phyloP scores from a whole-genome alignment of 2,113 vertebrate genomes.

The Bujurquina vittata region DNA sequence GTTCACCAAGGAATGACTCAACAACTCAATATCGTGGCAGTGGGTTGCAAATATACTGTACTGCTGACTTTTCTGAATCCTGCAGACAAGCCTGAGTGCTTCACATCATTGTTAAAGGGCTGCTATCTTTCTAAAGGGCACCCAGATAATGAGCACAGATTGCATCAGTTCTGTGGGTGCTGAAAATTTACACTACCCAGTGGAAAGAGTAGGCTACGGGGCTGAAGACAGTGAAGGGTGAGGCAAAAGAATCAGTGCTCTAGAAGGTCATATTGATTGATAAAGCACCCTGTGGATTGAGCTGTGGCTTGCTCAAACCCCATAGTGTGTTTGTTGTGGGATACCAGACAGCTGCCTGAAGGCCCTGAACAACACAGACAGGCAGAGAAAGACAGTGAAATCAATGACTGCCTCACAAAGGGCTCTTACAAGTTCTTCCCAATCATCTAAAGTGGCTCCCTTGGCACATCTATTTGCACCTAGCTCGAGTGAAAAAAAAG shows the following conservation, averaged over 20 bases:
- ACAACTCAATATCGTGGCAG: constrained; percentile 40
- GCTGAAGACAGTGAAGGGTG: constrained; percentile 35
- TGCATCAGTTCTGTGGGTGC: constrained; percentile 51
- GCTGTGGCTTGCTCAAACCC: constrained; percentile 51
- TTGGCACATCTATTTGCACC: constrained; percentile 31
- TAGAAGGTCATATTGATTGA: constrained; percentile 78
- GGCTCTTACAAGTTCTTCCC: constrained; percentile 51
- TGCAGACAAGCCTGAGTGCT: constrained; percentile 26
- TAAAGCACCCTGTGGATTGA: constrained; percentile 64
- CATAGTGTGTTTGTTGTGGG: constrained; percentile 63
- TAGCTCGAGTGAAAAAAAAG: constrained; percentile 24
- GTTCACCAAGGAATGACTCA: constrained; percentile 61
- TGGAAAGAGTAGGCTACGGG: constrained; percentile 25
- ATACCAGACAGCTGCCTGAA: constrained; percentile 64
- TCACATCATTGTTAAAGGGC: constrained; percentile 38
- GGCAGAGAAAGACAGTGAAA: constrained; percentile 71
- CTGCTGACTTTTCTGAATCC: constrained; percentile 23
- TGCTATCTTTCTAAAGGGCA: constrained; percentile 62
- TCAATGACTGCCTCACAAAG: constrained; percentile 67
- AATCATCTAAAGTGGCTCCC: constrained; percentile 68
- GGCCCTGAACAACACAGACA: constrained; percentile 61
- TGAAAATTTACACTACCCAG: constrained; percentile 53
- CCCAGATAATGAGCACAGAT: constrained; percentile 58
- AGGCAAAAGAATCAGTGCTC: constrained; percentile 43
- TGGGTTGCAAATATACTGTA: constrained; percentile 30